Evolutionary conservation across 2,888 invertebrate genomes (phyloP).

Genomic region (Cataglyphis cursor): DNA sequence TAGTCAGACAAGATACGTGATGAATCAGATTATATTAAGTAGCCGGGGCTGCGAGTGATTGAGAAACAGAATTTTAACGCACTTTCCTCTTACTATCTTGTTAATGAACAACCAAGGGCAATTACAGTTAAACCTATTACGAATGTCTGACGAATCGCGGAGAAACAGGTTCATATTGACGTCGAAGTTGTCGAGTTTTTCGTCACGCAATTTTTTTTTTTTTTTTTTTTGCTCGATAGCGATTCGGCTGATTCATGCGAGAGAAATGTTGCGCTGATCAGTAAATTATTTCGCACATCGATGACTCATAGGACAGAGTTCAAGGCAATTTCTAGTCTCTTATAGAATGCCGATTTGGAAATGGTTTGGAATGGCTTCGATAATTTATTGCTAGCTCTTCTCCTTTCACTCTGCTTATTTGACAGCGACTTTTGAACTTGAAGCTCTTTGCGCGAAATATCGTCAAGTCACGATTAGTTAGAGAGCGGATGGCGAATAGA

Average conservation of each 20-base stretch:
- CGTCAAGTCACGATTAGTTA: background rate
- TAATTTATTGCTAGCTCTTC: background rate
- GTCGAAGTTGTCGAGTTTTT: slow-evolving; percentile 58
- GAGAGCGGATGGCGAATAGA: background rate
- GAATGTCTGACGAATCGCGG: slow-evolving; percentile 57
- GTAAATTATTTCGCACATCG: slow-evolving; percentile 5
- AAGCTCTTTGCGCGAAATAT: background rate
- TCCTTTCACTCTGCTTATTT: slow-evolving; percentile 4
- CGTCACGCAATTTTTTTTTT: slow-evolving; percentile 13
- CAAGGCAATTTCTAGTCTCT: slow-evolving; percentile 2
- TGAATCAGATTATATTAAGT: slow-evolving; percentile 67
- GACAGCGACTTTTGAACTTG: background rate
- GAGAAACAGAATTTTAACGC: slow-evolving; percentile 63
- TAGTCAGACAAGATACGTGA: slow-evolving; percentile 37
- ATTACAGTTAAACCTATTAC: slow-evolving; percentile 49
- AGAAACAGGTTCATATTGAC: slow-evolving; percentile 46
- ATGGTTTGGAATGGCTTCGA: background rate
- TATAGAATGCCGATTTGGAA: slow-evolving; percentile 3
- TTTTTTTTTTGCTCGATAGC: background rate
- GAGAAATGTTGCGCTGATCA: slow-evolving; percentile 49
- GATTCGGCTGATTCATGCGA: slow-evolving; percentile 62
- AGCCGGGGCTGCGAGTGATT: slow-evolving; percentile 63
- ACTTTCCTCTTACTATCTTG: slow-evolving; percentile 66
- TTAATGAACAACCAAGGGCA: slow-evolving; percentile 68
- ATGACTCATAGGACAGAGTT: slow-evolving; percentile 39